These are phyloP conservation scores for Caerostris darwini DNA, from an alignment of 1,140 invertebrate genomes.

Conservation along the genomic window DNA sequence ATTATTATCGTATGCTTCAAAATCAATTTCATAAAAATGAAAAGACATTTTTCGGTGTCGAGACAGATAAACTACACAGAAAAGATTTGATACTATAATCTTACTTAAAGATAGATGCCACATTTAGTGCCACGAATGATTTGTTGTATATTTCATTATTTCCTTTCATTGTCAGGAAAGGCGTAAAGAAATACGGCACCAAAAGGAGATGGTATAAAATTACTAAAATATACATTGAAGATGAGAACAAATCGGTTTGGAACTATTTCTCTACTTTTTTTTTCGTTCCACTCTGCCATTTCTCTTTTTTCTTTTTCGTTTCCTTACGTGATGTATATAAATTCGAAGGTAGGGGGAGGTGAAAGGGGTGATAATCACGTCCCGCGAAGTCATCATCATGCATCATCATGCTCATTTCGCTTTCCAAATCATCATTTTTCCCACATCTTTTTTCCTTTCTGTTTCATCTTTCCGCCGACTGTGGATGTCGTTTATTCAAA, in stretches of 20 bases:
- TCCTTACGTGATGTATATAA: conserved; percentile 46
- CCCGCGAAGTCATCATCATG: conserved; percentile 54
- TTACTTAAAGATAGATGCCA: no score
- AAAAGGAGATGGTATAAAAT: background rate
- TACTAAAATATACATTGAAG: background rate
- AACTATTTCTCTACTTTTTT: background rate
- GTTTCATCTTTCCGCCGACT: conserved; percentile 7
- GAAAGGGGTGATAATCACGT: conserved; percentile 14
- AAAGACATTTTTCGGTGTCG: no score
- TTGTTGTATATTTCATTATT: no score
- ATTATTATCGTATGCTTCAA: no score
- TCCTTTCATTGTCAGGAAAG: no score
- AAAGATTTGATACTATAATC: no score
- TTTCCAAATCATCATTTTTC: conserved; percentile 56
- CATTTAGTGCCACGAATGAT: no score
- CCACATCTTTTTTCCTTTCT: conserved; percentile 5
- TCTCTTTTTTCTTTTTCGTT: background rate
- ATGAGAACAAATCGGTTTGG: conserved; percentile 49
- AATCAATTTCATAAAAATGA: no score
- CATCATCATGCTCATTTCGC: conserved; percentile 55
- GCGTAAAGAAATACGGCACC: background rate
- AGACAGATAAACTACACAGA: no score
- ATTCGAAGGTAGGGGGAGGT: background rate
- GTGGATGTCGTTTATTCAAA: conserved; percentile 34
- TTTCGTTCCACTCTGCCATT: background rate